Evolutionary conservation across 2,888 invertebrate species (phyloP).

Genomic region (Erebia palarica): DNA sequence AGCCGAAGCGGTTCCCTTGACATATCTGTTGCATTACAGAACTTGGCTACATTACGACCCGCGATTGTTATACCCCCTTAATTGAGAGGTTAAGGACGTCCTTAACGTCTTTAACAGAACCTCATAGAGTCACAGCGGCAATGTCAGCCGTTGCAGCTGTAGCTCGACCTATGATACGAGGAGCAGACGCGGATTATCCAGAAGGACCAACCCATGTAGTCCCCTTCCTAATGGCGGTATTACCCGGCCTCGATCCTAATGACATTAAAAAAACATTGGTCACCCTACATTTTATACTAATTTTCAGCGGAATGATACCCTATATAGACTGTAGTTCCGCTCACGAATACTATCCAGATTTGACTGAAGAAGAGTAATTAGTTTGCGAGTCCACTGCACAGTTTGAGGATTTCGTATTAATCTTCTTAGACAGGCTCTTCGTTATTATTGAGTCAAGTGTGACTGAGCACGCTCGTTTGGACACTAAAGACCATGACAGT

Average conservation of each 20-base stretch:
- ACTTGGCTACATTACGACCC: constrained; percentile 90
- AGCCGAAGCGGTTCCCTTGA: constrained; percentile 86
- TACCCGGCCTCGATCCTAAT: constrained; percentile 96
- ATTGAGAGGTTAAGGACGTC: constrained; percentile 91
- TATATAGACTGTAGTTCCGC: constrained; percentile 93
- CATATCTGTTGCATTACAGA: constrained; percentile 86
- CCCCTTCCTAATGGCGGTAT: constrained; percentile 88
- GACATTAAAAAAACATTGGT: constrained; percentile 89
- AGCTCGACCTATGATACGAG: constrained; percentile 84
- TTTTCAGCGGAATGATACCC: constrained; percentile 90
- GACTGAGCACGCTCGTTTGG: constrained; percentile 85
- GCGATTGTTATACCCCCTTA: constrained; percentile 91
- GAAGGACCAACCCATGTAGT: constrained; percentile 92
- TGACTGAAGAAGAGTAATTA: constrained; percentile 89
- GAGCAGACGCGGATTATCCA: constrained; percentile 81
- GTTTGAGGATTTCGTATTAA: constrained; percentile 94
- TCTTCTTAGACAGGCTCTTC: constrained; percentile 91
- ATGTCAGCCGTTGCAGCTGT: constrained; percentile 87
- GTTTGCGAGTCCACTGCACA: constrained; percentile 92
- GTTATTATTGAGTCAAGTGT: constrained; percentile 87
- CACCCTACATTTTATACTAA: constrained; percentile 90
- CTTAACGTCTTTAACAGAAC: constrained; percentile 93
- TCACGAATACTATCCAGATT: constrained; percentile 83
- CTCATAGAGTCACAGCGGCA: constrained; percentile 89
- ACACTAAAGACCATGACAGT: constrained; percentile 82